Percentiles rank a stretch among this genome's conserved stretches.
Conservation (phyloP, 2,797 vertebrate species). For the Borostomias antarcticus region DNA sequence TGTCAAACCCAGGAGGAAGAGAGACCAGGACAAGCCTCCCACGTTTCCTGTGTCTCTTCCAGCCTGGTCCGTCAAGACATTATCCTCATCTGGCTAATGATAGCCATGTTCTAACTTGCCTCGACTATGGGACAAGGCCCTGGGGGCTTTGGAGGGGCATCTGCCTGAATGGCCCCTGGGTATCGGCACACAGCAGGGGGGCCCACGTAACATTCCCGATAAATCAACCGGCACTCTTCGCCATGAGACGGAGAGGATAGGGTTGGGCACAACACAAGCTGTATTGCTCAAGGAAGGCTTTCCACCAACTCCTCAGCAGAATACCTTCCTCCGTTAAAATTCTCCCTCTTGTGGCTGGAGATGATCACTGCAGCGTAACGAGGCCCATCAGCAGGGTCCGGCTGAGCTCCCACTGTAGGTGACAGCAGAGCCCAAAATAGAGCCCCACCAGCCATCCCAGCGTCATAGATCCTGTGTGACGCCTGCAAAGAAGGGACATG, state of each 20-base stretch:
- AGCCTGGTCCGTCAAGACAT: slow-evolving; percentile 61
- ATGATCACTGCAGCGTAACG: too few relatives aligned
- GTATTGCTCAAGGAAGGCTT: too few relatives aligned
- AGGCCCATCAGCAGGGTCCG: too few relatives aligned
- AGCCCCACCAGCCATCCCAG: background rate
- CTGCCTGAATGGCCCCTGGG: slow-evolving; percentile 35
- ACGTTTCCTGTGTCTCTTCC: slow-evolving; percentile 54
- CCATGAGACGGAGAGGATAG: background rate
- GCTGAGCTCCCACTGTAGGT: background rate
- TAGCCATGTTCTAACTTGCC: slow-evolving; percentile 30
- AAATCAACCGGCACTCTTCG: slow-evolving; percentile 32
- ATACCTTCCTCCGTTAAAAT: too few relatives aligned
- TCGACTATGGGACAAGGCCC: slow-evolving; percentile 26
- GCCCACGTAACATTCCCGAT: too few relatives aligned
- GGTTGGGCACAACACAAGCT: background rate
- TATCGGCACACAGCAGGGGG: slow-evolving; percentile 32
- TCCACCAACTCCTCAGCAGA: too few relatives aligned
- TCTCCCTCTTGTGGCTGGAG: too few relatives aligned
- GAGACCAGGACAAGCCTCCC: slow-evolving; percentile 32
- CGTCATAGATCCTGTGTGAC: background rate
- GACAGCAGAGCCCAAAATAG: slow-evolving; percentile 10
- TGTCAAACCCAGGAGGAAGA: slow-evolving; percentile 47
- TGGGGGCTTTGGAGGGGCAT: slow-evolving; percentile 18
- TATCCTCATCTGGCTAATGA: slow-evolving; percentile 71
- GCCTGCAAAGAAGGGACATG: background rate